Evolutionary conservation across 2,888 invertebrate species (phyloP), one percentile per base, ranked within the genome.

Genomic region (Nesidiocoris tenuis): DNA sequence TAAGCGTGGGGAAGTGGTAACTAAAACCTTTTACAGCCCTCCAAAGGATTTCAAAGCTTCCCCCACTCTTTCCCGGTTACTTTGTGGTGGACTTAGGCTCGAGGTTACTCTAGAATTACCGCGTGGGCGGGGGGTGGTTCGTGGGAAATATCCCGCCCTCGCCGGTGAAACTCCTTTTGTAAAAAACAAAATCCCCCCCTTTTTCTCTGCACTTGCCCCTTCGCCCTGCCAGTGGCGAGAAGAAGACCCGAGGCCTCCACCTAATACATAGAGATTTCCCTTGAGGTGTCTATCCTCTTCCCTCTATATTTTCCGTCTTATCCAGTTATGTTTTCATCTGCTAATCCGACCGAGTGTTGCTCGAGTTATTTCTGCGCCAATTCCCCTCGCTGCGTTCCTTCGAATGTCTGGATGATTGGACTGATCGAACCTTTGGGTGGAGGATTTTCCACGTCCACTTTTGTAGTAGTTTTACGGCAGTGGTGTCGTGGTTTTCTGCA

Each of bases 221-320:
- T 19, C 19, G 56, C 55, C 55, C 55, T 67, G 2, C 56, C n/a
- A 3, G 55, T 54, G 21, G 23, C 55, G 56, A 22, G n/a, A 19
- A 54, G 67, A 55, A 59, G 59, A 59, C 59, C 59, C 17, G n/a
- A 16, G 59, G 18, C 5, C 5, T 5, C 59, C 56, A 54, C 56
- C 67, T 67, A 67, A 67, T 67, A 67, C 67, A 67, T 67, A 67
- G 67, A 67, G 67, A 67, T 67, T 67, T 67, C 67, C 67, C 67
- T 67, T 56, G 67, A 67, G 67, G 67, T 67, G 67, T 22, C 67
- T 67, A 22, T 54, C 55, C 22, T 16, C 56, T 55, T 19, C 19
- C 19, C 59, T 59, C 19, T n/a, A 59, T 59, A 54, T 67, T 22
- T n/a, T 16, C 22, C 22, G 67, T 21, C 67, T 67, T 67, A 67